Percentiles rank a stretch among this genome's conserved stretches.
phyloP scores from a whole-genome alignment of 2,113 vertebrate species.

The human (Homo sapiens) region DNA sequence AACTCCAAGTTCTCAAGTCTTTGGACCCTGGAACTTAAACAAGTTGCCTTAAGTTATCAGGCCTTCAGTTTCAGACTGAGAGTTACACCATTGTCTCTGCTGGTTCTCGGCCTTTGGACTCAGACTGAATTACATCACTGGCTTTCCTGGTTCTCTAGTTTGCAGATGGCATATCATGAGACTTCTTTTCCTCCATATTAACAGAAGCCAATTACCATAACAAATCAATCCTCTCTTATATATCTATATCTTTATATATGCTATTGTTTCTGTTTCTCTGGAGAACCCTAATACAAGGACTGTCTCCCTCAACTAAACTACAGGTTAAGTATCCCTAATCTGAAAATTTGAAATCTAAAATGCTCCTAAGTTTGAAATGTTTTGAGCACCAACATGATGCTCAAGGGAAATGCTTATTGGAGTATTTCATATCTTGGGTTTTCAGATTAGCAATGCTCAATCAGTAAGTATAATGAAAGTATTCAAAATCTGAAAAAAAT shows the following conservation, averaged over 20 bases:
- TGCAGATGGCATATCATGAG: neutral
- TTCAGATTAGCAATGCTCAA: neutral
- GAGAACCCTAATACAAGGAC: neutral
- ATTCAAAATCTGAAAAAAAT: neutral
- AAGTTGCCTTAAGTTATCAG: neutral
- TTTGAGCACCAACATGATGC: neutral
- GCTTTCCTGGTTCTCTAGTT: neutral
- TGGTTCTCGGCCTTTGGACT: neutral
- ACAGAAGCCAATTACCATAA: neutral
- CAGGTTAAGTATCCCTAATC: neutral
- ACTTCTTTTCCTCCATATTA: neutral
- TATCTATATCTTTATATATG: too few relatives aligned
- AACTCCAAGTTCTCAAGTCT: neutral
- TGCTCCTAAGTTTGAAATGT: neutral
- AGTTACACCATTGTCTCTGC: neutral
- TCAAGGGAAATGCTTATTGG: neutral
- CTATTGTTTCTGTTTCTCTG: neutral
- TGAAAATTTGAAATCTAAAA: neutral
- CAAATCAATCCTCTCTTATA: neutral
- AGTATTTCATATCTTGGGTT: neutral
- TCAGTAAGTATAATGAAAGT: neutral
- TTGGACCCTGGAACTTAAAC: neutral
- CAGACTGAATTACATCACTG: neutral
- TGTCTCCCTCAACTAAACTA: neutral
- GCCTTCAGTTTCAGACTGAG: neutral